Percentiles rank a stretch among this genome's conserved stretches.
These are phyloP conservation scores for Eristalis pertinax DNA, from an alignment of 2,888 invertebrate genomes.

Conservation along the genomic window DNA sequence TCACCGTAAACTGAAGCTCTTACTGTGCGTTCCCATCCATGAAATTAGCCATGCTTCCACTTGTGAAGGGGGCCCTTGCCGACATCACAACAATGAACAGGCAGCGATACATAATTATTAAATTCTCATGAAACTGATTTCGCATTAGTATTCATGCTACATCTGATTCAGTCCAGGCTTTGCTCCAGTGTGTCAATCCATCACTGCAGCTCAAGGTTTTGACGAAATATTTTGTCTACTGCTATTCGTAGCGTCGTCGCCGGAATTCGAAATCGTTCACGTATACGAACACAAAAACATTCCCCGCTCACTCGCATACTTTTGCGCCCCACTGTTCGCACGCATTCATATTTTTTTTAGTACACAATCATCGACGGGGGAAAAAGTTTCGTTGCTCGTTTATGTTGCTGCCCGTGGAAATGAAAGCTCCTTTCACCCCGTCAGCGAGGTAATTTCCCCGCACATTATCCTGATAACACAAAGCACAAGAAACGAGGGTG, in stretches of 20 bases:
- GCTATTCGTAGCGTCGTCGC: not conserved
- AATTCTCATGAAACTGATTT: not conserved
- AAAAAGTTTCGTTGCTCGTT: not conserved
- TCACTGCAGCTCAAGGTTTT: not conserved
- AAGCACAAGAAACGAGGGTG: not conserved
- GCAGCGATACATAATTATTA: too few species aligned
- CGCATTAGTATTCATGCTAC: not conserved
- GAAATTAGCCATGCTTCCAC: too few species aligned
- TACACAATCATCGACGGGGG: not conserved
- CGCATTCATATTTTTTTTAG: constrained; percentile 38
- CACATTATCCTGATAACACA: constrained; percentile 51
- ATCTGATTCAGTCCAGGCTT: not conserved
- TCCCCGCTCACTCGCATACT: not conserved
- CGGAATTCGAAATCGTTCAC: not conserved
- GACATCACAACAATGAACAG: too few species aligned
- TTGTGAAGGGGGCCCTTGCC: too few species aligned
- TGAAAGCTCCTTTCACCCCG: constrained; percentile 36
- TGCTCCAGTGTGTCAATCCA: not conserved
- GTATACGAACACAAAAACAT: too few species aligned
- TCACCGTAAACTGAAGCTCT: too few species aligned
- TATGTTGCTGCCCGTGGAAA: not conserved
- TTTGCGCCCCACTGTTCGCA: constrained; percentile 32
- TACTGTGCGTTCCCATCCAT: too few species aligned
- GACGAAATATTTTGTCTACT: not conserved
- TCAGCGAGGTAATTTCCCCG: constrained; percentile 27